phyloP scores from a whole-genome alignment of 2,888 invertebrate genomes.

The Polyommatus icarus region DNA sequence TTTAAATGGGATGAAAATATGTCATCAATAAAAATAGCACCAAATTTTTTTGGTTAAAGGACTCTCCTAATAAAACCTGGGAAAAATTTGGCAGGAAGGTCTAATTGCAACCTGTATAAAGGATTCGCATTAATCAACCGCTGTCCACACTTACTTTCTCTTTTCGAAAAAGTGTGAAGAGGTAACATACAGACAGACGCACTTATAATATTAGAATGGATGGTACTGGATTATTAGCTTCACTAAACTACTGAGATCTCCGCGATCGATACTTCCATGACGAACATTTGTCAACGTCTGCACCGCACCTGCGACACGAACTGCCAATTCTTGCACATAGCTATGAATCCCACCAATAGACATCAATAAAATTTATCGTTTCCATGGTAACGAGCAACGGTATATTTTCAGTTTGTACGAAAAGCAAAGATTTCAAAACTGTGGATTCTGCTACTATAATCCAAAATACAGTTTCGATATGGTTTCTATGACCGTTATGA shows the following conservation, averaged over 20 bases:
- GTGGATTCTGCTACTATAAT: not conserved
- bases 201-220: no score
- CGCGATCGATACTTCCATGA: constrained; percentile 23
- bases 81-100: no score
- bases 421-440: not conserved
- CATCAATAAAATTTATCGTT: not conserved
- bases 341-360: constrained; percentile 1
- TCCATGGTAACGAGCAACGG: not conserved
- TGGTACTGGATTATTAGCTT: not conserved
- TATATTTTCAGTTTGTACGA: not conserved
- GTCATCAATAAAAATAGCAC: no score
- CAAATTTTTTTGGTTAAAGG: no score
- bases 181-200: no score
- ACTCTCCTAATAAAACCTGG: no score
- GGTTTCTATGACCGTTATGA: no score
- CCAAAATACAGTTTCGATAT: not conserved
- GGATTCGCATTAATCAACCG: no score
- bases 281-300: constrained; percentile 18
- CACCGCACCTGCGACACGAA: constrained; percentile 2
- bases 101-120: no score
- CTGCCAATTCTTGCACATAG: not conserved
- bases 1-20: no score
- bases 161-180: not conserved
- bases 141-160: no score
- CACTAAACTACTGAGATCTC: not conserved